Conservation (phyloP, 1,140 invertebrate species). For the Anastatus disparis region DNA sequence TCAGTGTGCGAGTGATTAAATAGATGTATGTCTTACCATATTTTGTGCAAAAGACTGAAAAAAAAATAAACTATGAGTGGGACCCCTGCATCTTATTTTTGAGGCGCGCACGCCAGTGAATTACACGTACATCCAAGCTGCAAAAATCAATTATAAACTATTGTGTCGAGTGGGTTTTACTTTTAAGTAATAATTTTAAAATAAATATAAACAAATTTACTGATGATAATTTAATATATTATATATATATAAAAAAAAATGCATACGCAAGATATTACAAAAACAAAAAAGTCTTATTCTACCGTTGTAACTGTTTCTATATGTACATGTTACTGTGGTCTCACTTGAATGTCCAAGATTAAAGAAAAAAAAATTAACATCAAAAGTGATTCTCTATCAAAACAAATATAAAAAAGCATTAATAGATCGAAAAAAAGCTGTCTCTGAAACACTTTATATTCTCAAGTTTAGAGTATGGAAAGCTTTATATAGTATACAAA, state of each 20-base stretch:
- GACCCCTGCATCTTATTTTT: slow-evolving; percentile 52
- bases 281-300: slow-evolving; percentile 56
- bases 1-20: not conserved
- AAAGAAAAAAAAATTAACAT: slow-evolving; percentile 44
- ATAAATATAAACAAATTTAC: slow-evolving; percentile 40
- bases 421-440: not conserved
- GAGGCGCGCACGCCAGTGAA: slow-evolving; percentile 46
- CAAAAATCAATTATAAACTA: slow-evolving; percentile 24
- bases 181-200: slow-evolving; percentile 46
- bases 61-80: no score
- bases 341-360: slow-evolving; percentile 59
- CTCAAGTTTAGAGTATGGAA: not conserved
- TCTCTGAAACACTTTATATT: slow-evolving; percentile 1
- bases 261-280: slow-evolving; percentile 45
- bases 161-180: slow-evolving; percentile 48
- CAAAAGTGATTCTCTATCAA: slow-evolving; percentile 50
- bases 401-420: slow-evolving; percentile 10
- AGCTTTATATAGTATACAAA: slow-evolving; percentile 21
- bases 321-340: slow-evolving; percentile 57
- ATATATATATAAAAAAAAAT: slow-evolving; percentile 43
- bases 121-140: slow-evolving; percentile 48
- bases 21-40: slow-evolving; percentile 37
- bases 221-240: slow-evolving; percentile 32
- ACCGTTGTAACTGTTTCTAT: slow-evolving; percentile 60
- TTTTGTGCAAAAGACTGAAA: slow-evolving; percentile 47